Evolutionary conservation across 2,888 invertebrate genomes (phyloP), one percentile per base, ranked within the genome.

Genomic region (Rhabditoides inermis): DNA sequence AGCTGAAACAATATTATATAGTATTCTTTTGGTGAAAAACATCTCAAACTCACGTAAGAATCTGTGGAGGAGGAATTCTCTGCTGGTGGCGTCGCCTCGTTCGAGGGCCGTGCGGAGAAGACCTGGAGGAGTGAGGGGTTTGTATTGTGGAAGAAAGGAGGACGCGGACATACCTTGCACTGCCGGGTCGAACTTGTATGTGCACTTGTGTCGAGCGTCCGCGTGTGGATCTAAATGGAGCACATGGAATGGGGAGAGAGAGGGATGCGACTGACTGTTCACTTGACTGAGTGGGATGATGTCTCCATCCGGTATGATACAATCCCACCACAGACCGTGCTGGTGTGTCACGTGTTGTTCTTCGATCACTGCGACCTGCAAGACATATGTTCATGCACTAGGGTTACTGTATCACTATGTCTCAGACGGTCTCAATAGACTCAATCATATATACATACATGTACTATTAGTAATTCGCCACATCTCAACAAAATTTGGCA

Each of bases 301-400:
- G 49, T 58, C 39, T 7, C 23, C 40, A 2, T 28, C 22, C 18
- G 49, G 56, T 5, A 61, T 58, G 7, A 63, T 55, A 35, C 67
- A 67, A 49, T 67, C 67, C 62, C 63, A 59, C 67, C 64, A 65
- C 12, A 67, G 51, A 20, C 67, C 67, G 48, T 67, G 67, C 41
- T 65, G 58, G 39, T 67, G 67, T 10, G 57, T 52, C 1, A 61
- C 41, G 39, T 63, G 59, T 2, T 45, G 41, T 7, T 54, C 52
- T n/a, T 60, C 59, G 28, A 63, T 52, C 22, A 63, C 65, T n/a
- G 57, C 57, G 3, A 65, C 48, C 59, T 63, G 50, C 45, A 55
- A 25, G 30, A 36, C 18, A n/a, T n/a, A n/a, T n/a, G n/a, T n/a
- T 20, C 7, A 39, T n/a, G 37, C 22, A 15, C 25, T 2, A 28